Base-by-base conservation (phyloP, 2,888 invertebrate genomes). In the Folsomia candida region DNA sequence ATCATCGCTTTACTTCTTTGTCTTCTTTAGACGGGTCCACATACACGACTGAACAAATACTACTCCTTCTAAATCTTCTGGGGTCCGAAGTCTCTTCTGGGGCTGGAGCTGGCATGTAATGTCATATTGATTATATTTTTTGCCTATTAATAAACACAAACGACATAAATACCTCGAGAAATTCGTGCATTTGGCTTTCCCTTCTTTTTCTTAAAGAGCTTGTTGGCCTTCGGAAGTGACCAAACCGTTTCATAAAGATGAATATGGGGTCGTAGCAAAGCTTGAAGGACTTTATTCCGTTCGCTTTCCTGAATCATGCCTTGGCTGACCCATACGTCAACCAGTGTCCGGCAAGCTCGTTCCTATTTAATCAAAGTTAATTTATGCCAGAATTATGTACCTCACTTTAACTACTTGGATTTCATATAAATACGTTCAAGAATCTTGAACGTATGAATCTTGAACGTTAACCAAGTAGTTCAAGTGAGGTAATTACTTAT, bases 291-390 rank as follows among this genome's bases (percentile, higher is more conserved):
- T 28, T 68, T 60, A 3, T 29, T 54, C 20, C 69, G 54, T 11
- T 59, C 64, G 6, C 24, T 37, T 14, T 67, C 61, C 14, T 58
- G 24, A n/a, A 76, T 65, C 22, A 26, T 20, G 1, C 68, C 69
- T 59, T 81, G 80, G 57, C 68, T 63, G 1, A 68, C 81, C 75
- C 84, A 80, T 68, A 82, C 82, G 74, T 85, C 85, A 51, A 85
- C 71, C 22, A 84, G 79, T 57, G 83, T 77, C 72, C 85, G 84
- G 24, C 69, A 62, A 24, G 73, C 65, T 22, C 67, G 27, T 29
- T 71, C 70, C n/a, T n/a, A n/a, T n/a, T n/a, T n/a, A n/a, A n/a
- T n/a, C n/a, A n/a, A n/a, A n/a, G n/a, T n/a, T n/a, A n/a, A n/a
- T n/a, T n/a, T n/a, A n/a, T n/a, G n/a, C n/a, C n/a, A n/a, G n/a